Base-by-base conservation (phyloP, 2,888 invertebrate species). In the Sericinus montela region DNA sequence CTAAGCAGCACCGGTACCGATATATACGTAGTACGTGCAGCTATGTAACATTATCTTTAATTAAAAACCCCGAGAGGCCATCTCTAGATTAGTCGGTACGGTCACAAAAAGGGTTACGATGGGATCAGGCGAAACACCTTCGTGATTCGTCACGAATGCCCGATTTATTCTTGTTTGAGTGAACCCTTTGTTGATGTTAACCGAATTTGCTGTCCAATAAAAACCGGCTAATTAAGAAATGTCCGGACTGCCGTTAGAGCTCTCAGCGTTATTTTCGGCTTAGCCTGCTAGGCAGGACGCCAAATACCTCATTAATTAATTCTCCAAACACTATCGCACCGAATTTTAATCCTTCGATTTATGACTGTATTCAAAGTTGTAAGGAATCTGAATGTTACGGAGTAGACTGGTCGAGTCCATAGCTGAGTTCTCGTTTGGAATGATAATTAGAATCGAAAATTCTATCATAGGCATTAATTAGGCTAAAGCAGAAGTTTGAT, bases 191-290 rank as follows among this genome's bases (percentile, higher is more conserved):
- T 86, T 77, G 65, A 72, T 75, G 78, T 75, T 85, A 82, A 85
- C 84, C 78, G 86, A 88, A 87, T 86, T 86, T 85, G 86, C 81
- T 78, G 79, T 76, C 69, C 72, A 78, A 80, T 83, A 83, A 86
- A 86, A 86, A 80, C 70, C 69, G 72, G 70, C 81, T 86, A 87
- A 87, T 86, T 87, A 87, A 85, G 81, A 84, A 86, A 84, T 83
- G 82, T 83, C 77, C 70, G 74, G 69, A 70, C 75, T 72, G 80
- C 78, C 77, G 76, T 79, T 80, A 72, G 72, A 69, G 71, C 68
- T 72, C 75, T 74, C 73, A 68, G 69, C 62, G 69, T 72, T 75
- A 68, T 74, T 78, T 71, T 73, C 62, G 67, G 65, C 71, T 62
- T 62, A 67, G 60, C 62, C 65, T 63, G 62, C 72, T 75, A 62